phyloP scores from a whole-genome alignment of 2,888 invertebrate species.

The Taenaris catops region DNA sequence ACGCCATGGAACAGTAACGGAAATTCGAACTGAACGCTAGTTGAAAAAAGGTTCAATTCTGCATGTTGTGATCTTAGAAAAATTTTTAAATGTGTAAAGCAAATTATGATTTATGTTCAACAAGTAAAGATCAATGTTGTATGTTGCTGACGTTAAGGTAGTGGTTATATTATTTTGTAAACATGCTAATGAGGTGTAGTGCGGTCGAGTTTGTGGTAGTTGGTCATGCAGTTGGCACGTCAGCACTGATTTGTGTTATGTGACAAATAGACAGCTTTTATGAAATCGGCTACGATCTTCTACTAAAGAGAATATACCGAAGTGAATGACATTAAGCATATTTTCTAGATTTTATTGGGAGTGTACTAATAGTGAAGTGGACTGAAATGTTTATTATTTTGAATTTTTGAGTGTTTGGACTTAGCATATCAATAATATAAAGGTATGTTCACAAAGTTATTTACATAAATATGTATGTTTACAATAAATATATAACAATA shows the following conservation, averaged over 20 bases:
- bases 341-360: constrained; percentile 1
- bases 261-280: constrained; percentile 39
- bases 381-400: constrained; percentile 25
- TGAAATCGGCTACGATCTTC: constrained; percentile 4
- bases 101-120: constrained; percentile 35
- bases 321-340: constrained; percentile 1
- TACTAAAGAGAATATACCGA: constrained; percentile 8
- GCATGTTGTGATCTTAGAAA: constrained; percentile 20
- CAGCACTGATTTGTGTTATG: constrained; percentile 61
- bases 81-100: constrained; percentile 25
- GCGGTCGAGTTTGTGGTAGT: constrained; percentile 70
- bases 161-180: constrained; percentile 65
- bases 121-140: constrained; percentile 37
- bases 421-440: constrained; percentile 6
- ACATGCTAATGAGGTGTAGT: constrained; percentile 70
- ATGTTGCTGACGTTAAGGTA: constrained; percentile 31
- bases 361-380: constrained; percentile 24
- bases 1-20: too few relatives aligned
- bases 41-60: constrained; percentile 34
- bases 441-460: constrained; percentile 15
- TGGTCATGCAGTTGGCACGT: constrained; percentile 72
- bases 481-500: too few relatives aligned
- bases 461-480: too few relatives aligned
- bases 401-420: constrained; percentile 12
- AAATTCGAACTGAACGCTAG: too few relatives aligned